Conservation (phyloP, 1,140 invertebrate species). For the Drosophila orena region DNA sequence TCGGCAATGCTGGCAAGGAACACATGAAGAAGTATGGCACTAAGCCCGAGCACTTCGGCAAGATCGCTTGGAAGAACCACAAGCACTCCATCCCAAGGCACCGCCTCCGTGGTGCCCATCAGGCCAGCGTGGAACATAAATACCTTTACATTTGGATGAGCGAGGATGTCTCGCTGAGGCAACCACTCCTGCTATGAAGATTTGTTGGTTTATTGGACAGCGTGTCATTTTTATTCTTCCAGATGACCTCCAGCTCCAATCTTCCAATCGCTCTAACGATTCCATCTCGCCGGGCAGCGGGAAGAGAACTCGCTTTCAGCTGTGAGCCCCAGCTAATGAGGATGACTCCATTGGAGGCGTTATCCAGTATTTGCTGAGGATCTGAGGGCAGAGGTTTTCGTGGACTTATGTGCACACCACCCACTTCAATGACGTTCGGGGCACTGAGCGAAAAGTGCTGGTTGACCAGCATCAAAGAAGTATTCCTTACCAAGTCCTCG, state of each 20-base stretch:
- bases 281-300: conserved; percentile 86
- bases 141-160: conserved; percentile 88
- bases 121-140: conserved; percentile 92
- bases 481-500: conserved; percentile 86
- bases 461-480: conserved; percentile 88
- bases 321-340: conserved; percentile 91
- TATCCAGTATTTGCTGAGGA: conserved; percentile 88
- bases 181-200: conserved; percentile 88
- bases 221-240: conserved; percentile 89
- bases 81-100: conserved; percentile 96
- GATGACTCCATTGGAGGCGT: conserved; percentile 88
- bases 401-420: conserved; percentile 87
- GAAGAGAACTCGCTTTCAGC: conserved; percentile 87
- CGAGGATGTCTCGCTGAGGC: conserved; percentile 89
- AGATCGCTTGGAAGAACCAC: conserved; percentile 99
- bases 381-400: conserved; percentile 86
- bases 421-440: conserved; percentile 88
- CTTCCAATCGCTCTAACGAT: conserved; percentile 87
- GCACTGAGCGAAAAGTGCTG: conserved; percentile 87
- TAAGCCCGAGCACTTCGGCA: conserved; percentile 96
- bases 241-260: conserved; percentile 88
- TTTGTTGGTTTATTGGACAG: conserved; percentile 87
- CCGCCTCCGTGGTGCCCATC: conserved; percentile 90
- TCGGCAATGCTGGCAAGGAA: conserved; percentile 97
- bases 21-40: conserved; percentile 99